Percentiles rank a stretch among this genome's conserved stretches.
Evolutionary conservation across 2,888 invertebrate genomes (phyloP).

Genomic region (Epiblema foenella): DNA sequence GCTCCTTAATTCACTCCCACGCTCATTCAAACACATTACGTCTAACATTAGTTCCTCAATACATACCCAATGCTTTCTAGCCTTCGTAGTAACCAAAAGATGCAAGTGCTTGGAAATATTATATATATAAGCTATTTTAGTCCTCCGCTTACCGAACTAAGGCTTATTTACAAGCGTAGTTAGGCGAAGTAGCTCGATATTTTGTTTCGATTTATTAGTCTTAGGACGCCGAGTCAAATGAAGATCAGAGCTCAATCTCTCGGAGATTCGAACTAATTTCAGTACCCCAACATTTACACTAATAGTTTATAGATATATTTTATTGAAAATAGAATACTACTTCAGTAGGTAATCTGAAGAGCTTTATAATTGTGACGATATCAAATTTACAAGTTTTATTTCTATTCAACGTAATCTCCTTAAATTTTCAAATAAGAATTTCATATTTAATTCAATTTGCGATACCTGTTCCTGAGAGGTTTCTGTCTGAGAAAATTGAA

Average conservation of each 20-base stretch:
- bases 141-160: background rate
- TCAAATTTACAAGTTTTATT: slow-evolving; percentile 20
- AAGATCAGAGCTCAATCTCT: background rate
- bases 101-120: background rate
- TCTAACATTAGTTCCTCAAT: slow-evolving; percentile 32
- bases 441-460: slow-evolving; percentile 28
- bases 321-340: background rate
- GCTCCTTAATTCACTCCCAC: slow-evolving; percentile 32
- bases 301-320: background rate
- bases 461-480: slow-evolving; percentile 32
- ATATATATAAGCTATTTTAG: slow-evolving; percentile 3
- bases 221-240: slow-evolving; percentile 14
- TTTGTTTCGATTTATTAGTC: slow-evolving; percentile 32
- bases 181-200: slow-evolving; percentile 10
- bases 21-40: slow-evolving; percentile 33
- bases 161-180: slow-evolving; percentile 30
- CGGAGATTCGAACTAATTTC: background rate
- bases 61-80: slow-evolving; percentile 12
- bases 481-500: slow-evolving; percentile 32
- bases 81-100: background rate
- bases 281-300: background rate
- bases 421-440: slow-evolving; percentile 32
- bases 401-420: slow-evolving; percentile 32
- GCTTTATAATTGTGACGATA: slow-evolving; percentile 2
- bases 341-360: slow-evolving; percentile 6